These are phyloP conservation scores for Ischnura elegans DNA, from an alignment of 2,888 invertebrate species.

Conservation along the genomic window DNA sequence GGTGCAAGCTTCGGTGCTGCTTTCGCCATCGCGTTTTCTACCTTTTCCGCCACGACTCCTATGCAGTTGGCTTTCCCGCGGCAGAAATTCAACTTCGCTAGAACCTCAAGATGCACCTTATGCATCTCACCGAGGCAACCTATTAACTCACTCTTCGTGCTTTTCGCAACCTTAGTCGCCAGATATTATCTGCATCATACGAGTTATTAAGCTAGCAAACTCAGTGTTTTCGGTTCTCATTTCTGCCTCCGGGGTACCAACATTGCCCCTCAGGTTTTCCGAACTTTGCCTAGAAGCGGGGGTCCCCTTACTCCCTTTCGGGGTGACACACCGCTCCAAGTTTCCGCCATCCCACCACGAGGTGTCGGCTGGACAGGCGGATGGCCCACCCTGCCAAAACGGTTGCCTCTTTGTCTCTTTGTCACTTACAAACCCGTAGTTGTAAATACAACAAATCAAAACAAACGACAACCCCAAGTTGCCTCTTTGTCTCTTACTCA, in stretches of 20 bases:
- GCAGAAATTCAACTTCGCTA: too few relatives aligned
- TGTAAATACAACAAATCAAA: too few relatives aligned
- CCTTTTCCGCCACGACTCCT: too few relatives aligned
- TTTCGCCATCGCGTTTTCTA: not conserved
- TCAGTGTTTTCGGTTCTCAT: not conserved
- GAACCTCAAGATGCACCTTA: not conserved
- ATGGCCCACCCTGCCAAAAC: too few relatives aligned
- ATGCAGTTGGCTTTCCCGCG: too few relatives aligned
- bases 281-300: not conserved
- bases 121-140: not conserved
- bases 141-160: not conserved
- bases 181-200: not conserved
- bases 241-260: not conserved
- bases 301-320: not conserved
- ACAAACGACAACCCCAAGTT: too few relatives aligned
- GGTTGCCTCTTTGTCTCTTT: too few relatives aligned
- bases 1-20: not conserved
- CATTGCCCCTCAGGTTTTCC: not conserved
- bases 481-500: too few relatives aligned
- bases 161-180: not conserved
- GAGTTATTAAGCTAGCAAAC: not conserved
- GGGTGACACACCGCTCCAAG: too few relatives aligned
- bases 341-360: too few relatives aligned
- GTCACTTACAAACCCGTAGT: too few relatives aligned
- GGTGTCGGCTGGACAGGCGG: too few relatives aligned